Evolutionary conservation across 1,140 invertebrate genomes (phyloP), one percentile per base, ranked within the genome.

Genomic region (Ceratitis capitata): DNA sequence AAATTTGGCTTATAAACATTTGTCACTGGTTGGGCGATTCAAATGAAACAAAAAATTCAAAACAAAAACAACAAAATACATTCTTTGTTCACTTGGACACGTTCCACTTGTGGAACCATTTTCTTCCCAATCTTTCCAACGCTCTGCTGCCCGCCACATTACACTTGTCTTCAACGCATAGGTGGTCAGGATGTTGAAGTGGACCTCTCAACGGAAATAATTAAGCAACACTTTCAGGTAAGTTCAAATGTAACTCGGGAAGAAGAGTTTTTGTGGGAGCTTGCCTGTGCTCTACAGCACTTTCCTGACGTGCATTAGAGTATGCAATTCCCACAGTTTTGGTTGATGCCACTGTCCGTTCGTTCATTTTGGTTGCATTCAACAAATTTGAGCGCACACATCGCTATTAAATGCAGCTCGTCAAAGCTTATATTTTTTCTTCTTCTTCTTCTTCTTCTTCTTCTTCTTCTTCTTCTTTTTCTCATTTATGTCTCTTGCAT

Each of bases 221-320:
- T 92, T 87, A 92, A 91, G 89, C 89, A 91, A 89, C 90, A 91
- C 88, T 92, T 92, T 91, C 91, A 92, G 89, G 91, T 92, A 86
- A 89, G 91, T 88, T 2, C 58, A 47, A 29, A 83, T 9, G 49
- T 29, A 74, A 58, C n/a, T n/a, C n/a, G n/a, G n/a, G n/a, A n/a
- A n/a, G n/a, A n/a, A n/a, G n/a, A n/a, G n/a, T n/a, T n/a, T n/a
- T 26, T 16, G 56, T 29, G 5, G 56, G n/a, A 61, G 23, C 19
- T 5, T 32, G 23, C 26, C 6, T 6, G 3, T 4, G 32, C 29
- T 2, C 29, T 45, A 29, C 19, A 5, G 23, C 42, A 39, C 69
- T 14, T 16, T 42, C 32, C 69, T n/a, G 16, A 16, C n/a, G 19
- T 78, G 56, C 5, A n/a, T 61, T 16, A 61, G 12, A 12, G 23